Base-by-base conservation (phyloP, 1,140 invertebrate genomes). In the Trinorchestia longiramus region DNA sequence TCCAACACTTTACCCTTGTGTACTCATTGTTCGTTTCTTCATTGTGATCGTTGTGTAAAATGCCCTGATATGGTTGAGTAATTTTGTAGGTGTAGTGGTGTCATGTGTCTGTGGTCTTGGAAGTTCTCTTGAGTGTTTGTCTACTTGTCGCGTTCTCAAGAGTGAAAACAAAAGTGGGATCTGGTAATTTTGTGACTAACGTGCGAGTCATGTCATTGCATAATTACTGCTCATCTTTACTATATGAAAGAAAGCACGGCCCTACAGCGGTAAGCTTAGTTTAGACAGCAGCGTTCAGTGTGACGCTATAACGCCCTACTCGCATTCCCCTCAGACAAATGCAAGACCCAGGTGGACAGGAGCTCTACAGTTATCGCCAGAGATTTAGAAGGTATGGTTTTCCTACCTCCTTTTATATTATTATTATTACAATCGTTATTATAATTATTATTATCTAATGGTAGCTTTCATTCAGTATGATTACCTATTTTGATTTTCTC, bases 351-450 rank as follows among this genome's bases (percentile, higher is more conserved):
- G 97, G 98, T 99, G 97, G 99, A 99, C 98, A 98, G 99, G 97
- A 99, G 98, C 97, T 99, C 98, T 97, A 99, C 99, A 97, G 99
- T 99, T 97, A 99, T 99, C 98, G 98, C 98, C 97, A 99, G 99
- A 98, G 99, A 99, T 97, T 98, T 98, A 97, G 98, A 98, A 98
- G 98, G 98, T 98, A 98, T 98, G 97, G 97, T 77, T 96, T 43
- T 57, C 47, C 94, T 94, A 42, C 95, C 88, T 90, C 88, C 41
- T 42, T 4, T 90, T 90, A 41, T 90, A 90, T n/a, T 77, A 77
- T 77, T 36, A 77, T 77, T 77, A 77, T 3, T 77, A 77, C 3
- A 23, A 15, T 77, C 1, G 28, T 77, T 77, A 19, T 77, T 77
- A 77, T 77, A 3, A 77, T 36, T 77, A 77, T 77, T 77, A 77